Evolutionary conservation across 2,113 vertebrate genomes (phyloP).

Genomic region (Anolis sagrei): DNA sequence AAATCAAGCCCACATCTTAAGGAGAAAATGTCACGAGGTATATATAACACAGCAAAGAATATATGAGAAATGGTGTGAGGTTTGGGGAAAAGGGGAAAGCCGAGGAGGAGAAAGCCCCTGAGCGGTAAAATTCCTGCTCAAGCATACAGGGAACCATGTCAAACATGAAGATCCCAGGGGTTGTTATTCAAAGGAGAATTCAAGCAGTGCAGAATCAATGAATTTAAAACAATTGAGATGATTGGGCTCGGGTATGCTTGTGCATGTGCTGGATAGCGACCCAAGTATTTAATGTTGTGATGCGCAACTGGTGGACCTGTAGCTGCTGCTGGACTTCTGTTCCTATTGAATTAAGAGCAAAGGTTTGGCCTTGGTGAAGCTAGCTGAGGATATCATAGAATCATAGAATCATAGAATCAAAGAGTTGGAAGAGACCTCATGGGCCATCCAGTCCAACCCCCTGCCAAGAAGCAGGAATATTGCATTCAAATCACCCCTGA

Average conservation of each 20-base stretch:
- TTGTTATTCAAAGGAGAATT: background rate
- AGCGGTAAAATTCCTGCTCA: slow-evolving; percentile 42
- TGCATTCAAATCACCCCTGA: too few species aligned
- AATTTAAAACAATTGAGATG: background rate
- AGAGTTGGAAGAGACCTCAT: too few species aligned
- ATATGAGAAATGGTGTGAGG: slow-evolving; percentile 41
- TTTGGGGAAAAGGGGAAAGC: background rate
- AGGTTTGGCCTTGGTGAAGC: too few species aligned
- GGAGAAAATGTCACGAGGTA: slow-evolving; percentile 38
- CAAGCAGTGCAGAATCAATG: background rate
- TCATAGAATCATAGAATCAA: too few species aligned
- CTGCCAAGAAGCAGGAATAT: too few species aligned
- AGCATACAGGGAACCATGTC: background rate
- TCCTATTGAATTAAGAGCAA: too few species aligned
- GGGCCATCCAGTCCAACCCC: too few species aligned
- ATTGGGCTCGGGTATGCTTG: background rate
- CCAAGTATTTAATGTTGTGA: background rate
- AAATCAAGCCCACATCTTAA: slow-evolving; percentile 61
- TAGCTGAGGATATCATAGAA: too few species aligned
- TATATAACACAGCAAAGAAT: slow-evolving; percentile 53
- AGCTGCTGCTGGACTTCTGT: too few species aligned
- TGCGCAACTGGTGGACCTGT: too few species aligned
- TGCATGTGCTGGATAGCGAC: too few species aligned
- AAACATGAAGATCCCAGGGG: background rate
- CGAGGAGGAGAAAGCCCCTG: slow-evolving; percentile 33